A percentile compares a stretch with the other conserved stretches of the same genome.
Conservation (phyloP, 2,113 vertebrate species). For the Saimiri boliviensis region DNA sequence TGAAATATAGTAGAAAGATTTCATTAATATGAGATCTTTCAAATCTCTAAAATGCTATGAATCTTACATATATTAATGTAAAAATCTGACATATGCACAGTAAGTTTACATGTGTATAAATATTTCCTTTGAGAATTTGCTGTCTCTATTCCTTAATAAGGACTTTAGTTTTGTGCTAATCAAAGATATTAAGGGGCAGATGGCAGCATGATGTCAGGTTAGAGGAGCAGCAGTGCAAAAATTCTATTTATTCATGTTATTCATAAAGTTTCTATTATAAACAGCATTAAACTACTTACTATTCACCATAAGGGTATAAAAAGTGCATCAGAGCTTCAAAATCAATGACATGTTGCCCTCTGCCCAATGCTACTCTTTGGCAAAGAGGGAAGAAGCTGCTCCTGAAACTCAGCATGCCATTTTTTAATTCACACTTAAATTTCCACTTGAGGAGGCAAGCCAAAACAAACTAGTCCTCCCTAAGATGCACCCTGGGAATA, state of each 20-base stretch:
- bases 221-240: constrained; percentile 65
- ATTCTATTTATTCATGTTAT: constrained; percentile 81
- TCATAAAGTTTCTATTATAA: constrained; percentile 79
- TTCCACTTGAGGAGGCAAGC: constrained; percentile 86
- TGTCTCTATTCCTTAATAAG: constrained; percentile 35
- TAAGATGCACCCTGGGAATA: constrained; percentile 80
- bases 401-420: constrained; percentile 84
- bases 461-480: constrained; percentile 83
- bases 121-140: constrained; percentile 37
- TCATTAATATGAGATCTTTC: constrained; percentile 3
- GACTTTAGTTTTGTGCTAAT: constrained; percentile 64
- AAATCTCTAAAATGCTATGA: background rate
- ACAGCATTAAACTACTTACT: constrained; percentile 71
- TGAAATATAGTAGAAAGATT: background rate
- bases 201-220: constrained; percentile 72
- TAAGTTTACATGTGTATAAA: background rate
- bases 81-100: background rate
- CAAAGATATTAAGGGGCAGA: constrained; percentile 71
- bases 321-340: constrained; percentile 81
- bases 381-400: constrained; percentile 73
- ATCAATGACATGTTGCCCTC: constrained; percentile 84
- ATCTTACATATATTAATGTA: background rate
- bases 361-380: constrained; percentile 64
- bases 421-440: constrained; percentile 89
- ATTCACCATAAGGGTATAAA: constrained; percentile 75